Base-by-base conservation (phyloP, 2,888 invertebrate species). In the Andrena marginata region DNA sequence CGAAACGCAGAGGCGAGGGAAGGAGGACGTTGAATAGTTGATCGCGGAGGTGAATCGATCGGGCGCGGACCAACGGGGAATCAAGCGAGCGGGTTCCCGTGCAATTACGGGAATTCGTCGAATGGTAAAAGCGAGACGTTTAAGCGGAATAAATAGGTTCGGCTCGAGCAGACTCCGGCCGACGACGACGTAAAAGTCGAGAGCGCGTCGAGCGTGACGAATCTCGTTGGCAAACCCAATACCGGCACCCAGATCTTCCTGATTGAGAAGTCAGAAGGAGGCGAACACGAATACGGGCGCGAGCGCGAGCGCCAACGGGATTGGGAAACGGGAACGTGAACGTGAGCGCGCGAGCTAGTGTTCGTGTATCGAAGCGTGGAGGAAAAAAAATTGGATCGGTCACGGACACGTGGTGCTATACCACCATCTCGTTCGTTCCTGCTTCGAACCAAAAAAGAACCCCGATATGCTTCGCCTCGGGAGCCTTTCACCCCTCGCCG, bases 361-460 rank as follows among this genome's bases (percentile, higher is more conserved):
- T 64, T 20, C 75, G 84, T 35, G 79, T 83, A 78, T 82, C 69
- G 80, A 72, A 71, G 84, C 78, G 85, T 68, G 74, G 80, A 84
- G 70, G 77, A 75, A 86, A 87, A 86, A 87, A 89, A 88, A 87
- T 86, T 87, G 86, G 89, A 91, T 91, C 91, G 88, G 91, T 91
- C 91, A 91, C 88, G 90, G 91, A 88, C 91, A 91, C 91, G 91
- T 91, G 91, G 88, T 85, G 70, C 71, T 76, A 42, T 63, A 29
- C 60, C 54, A 29, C 85, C 79, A 72, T 85, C 71, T 82, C 78
- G 68, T 73, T 81, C 77, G 67, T 76, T 70, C 60, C 64, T 33
- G 73, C 42, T 64, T 64, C 69, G 71, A 86, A 82, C 65, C 79
- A 86, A 84, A 84, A 86, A 85, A 85, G 87, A 75, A 83, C 63